Evolutionary conservation across 2,797 vertebrate genomes (phyloP), one percentile per base, ranked within the genome.

Genomic region (Merluccius polli): DNA sequence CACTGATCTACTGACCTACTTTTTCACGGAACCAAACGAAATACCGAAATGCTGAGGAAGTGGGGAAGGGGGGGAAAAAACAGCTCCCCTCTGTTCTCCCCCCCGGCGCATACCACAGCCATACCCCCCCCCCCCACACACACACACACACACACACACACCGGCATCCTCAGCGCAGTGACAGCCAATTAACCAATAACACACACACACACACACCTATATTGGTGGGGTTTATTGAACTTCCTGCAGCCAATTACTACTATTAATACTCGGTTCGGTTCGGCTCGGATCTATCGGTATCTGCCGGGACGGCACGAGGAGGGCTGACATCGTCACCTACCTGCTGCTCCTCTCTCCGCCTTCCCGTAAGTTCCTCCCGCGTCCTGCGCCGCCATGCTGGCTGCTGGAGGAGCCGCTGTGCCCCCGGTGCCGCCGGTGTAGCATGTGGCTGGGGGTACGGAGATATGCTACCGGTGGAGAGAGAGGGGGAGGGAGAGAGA

Each of bases 1-100:
- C 8, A 91, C 85, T 93, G 90, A 84, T 90, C 91, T 65, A 91
- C 91, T 93, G 90, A 93, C 91, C 92, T 84, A 93, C 4, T 86
- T 92, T 79, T 13, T 13, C 4, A 15, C 35, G 31, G 44, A 13
- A 75, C 30, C 80, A 11, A 75, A 29, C 18, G 29, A 15, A 24
- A 10, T 13, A 1, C 63, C 63, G 24, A 67, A 67, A 67, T 13
- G 8, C 63, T 27, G 9, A 67, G 10, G 5, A 67, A 27, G n/a
- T 67, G 63, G 1, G 10, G 27, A 69, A n/a, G n/a, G n/a, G n/a
- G n/a, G n/a, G n/a, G n/a, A n/a, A n/a, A n/a, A n/a, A 68, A 74
- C 52, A 77, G 72, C 72, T 77, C 30, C 72, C 32, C 75, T 71
- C 70, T 15, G 29, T 32, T 31, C 6, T 35, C 36, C 52, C 21